A percentile compares a stretch with the other conserved stretches of the same genome.
Conservation (phyloP, 2,797 vertebrate genomes). For the Megaceryle alcyon region DNA sequence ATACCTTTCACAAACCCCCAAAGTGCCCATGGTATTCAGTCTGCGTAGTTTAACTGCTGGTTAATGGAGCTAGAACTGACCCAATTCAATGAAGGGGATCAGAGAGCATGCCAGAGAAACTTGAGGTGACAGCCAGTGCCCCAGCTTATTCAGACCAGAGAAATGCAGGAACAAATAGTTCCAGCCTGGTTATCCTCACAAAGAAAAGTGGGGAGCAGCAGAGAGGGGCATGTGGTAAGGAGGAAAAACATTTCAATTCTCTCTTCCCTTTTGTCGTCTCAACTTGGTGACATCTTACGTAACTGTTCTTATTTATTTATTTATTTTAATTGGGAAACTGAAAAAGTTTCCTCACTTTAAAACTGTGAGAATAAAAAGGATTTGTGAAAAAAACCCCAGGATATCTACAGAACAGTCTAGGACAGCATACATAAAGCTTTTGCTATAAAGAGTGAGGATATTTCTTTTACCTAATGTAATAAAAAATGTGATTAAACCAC, state of each 20-base stretch:
- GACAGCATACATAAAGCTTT: not conserved
- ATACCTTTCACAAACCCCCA: not conserved
- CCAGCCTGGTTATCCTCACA: not conserved
- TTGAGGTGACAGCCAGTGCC: constrained; percentile 35
- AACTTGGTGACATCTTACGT: not conserved
- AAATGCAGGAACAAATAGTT: constrained; percentile 51
- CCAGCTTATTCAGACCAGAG: constrained; percentile 31
- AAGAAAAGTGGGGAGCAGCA: constrained; percentile 5
- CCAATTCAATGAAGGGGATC: not conserved
- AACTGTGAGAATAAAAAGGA: not conserved
- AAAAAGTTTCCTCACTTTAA: not conserved
- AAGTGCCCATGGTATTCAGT: not conserved
- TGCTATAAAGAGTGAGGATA: not conserved
- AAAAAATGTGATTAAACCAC: not conserved
- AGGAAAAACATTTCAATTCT: not conserved
- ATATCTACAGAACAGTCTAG: not conserved
- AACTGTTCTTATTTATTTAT: not conserved
- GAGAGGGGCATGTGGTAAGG: not conserved
- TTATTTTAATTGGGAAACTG: not conserved
- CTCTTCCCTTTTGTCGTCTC: not conserved
- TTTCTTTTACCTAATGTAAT: not conserved
- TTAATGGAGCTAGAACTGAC: constrained; percentile 9
- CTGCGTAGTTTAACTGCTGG: not conserved
- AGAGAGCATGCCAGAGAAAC: constrained; percentile 25
- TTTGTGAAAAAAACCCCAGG: not conserved